Conservation (phyloP, 2,113 vertebrate genomes). For the Hiodon tergisus region DNA sequence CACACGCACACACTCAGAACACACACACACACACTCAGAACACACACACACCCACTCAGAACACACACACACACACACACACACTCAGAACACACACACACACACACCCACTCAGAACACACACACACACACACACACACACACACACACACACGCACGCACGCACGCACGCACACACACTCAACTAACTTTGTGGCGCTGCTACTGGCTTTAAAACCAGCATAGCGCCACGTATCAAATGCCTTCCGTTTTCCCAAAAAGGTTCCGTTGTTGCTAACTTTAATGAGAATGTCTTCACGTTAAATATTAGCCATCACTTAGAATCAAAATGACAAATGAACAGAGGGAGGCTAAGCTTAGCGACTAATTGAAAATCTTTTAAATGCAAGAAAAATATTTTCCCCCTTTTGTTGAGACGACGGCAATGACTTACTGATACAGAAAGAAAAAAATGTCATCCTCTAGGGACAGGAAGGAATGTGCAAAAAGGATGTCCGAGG, state of each 20-base stretch:
- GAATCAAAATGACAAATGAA: background rate
- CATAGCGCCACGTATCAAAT: background rate
- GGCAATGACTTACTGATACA: constrained; percentile 7
- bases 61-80: too few species aligned
- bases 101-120: background rate
- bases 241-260: background rate
- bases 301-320: background rate
- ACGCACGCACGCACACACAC: background rate
- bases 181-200: background rate
- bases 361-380: background rate
- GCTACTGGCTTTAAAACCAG: background rate
- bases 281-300: background rate
- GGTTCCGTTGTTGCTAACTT: background rate
- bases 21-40: too few species aligned
- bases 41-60: too few species aligned
- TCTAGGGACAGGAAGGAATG: background rate
- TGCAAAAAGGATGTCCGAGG: constrained; percentile 24
- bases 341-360: background rate
- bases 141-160: background rate
- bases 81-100: too few species aligned
- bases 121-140: constrained; percentile 7
- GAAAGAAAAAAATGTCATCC: background rate
- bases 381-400: background rate
- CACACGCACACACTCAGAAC: too few species aligned
- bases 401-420: background rate